Evolutionary conservation across 2,888 invertebrate genomes (phyloP).

Genomic region (Brachyopa scutellaris): DNA sequence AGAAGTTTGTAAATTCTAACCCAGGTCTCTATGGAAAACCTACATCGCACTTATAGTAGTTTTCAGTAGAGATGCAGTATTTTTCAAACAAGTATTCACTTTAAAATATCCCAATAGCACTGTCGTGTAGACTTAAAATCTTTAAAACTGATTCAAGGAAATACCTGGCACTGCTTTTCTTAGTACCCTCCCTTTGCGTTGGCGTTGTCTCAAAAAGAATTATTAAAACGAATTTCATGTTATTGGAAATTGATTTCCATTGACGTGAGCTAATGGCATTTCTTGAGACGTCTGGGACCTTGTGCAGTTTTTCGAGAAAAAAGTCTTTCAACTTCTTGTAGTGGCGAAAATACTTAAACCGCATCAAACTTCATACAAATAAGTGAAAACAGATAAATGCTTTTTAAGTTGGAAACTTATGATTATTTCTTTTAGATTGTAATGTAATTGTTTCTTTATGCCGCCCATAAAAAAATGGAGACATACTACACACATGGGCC

Average conservation of each 20-base stretch:
- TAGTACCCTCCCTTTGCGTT: neutral
- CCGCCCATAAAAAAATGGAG: neutral
- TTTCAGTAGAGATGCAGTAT: too few species aligned
- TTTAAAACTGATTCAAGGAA: neutral
- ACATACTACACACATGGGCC: neutral
- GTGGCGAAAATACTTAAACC: slow-evolving; percentile 41
- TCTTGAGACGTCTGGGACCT: slow-evolving; percentile 45
- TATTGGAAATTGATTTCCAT: slow-evolving; percentile 50
- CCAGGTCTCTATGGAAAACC: too few species aligned
- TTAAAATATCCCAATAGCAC: neutral
- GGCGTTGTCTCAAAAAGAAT: too few species aligned
- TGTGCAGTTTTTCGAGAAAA: slow-evolving; percentile 9
- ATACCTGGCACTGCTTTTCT: neutral
- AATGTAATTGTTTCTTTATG: slow-evolving; percentile 34
- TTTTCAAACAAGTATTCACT: too few species aligned
- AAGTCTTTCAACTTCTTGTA: slow-evolving; percentile 52
- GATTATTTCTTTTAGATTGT: slow-evolving; percentile 54
- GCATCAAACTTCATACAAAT: slow-evolving; percentile 41
- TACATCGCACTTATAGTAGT: too few species aligned
- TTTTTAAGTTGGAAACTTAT: slow-evolving; percentile 62
- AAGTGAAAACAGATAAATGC: slow-evolving; percentile 65
- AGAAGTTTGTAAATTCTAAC: too few species aligned
- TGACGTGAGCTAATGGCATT: slow-evolving; percentile 48
- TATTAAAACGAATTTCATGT: slow-evolving; percentile 68
- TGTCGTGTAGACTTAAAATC: neutral